Conservation (phyloP, 2,888 invertebrate genomes). For the Torymus tubicola region DNA sequence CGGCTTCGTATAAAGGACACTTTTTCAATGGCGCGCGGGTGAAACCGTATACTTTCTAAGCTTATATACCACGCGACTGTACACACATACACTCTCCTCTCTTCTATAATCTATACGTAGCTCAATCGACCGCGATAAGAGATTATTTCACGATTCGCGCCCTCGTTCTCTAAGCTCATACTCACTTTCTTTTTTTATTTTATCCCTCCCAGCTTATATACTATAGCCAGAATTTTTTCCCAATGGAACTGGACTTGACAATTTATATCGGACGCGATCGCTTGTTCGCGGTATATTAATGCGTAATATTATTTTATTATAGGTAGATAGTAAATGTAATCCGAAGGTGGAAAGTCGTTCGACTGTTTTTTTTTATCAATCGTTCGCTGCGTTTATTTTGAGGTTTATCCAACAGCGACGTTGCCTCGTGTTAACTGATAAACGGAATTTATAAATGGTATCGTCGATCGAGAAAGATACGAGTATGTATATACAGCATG, state of each 20-base stretch:
- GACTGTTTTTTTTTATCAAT: too few relatives aligned
- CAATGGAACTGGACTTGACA: too few relatives aligned
- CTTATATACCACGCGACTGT: background rate
- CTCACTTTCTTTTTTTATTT: background rate
- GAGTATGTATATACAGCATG: background rate
- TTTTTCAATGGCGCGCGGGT: conserved; percentile 11
- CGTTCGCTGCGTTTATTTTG: too few relatives aligned
- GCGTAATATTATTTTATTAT: too few relatives aligned
- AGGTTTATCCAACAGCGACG: too few relatives aligned
- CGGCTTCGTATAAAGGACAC: background rate
- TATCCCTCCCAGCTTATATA: background rate
- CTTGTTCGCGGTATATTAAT: too few relatives aligned
- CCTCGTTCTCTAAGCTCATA: background rate
- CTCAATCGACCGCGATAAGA: conserved; percentile 28
- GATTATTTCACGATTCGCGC: conserved; percentile 10
- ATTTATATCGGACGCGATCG: too few relatives aligned
- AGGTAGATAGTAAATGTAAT: too few relatives aligned
- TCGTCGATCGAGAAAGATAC: too few relatives aligned
- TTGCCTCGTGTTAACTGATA: too few relatives aligned
- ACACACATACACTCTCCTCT: background rate
- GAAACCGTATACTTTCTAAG: conserved; percentile 13
- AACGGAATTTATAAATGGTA: too few relatives aligned
- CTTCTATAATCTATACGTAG: background rate
- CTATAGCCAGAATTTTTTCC: background rate
- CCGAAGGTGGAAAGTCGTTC: too few relatives aligned